phyloP scores from a whole-genome alignment of 2,888 invertebrate genomes.

The Eupithecia abbreviata region DNA sequence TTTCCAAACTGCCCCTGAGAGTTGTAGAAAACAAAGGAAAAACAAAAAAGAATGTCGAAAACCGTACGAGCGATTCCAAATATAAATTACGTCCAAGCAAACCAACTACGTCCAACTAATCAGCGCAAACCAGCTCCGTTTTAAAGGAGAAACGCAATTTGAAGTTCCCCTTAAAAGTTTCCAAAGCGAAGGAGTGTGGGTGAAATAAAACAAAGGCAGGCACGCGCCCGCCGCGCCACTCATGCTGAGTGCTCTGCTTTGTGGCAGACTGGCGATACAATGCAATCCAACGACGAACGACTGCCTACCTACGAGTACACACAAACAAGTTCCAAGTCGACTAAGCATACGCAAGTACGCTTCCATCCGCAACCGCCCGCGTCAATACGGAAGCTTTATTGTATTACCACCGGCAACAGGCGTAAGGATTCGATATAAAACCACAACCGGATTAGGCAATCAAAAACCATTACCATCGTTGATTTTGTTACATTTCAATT shows the following conservation, averaged over 20 bases:
- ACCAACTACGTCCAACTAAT: conserved; percentile 62
- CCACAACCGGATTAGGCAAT: conserved; percentile 33
- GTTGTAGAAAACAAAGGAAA: conserved; percentile 17
- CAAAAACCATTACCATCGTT: conserved; percentile 27
- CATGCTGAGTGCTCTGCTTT: conserved; percentile 82
- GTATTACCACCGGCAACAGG: conserved; percentile 46
- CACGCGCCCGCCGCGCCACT: conserved; percentile 78
- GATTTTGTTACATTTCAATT: conserved; percentile 24
- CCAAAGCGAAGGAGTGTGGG: conserved; percentile 77
- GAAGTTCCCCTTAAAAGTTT: conserved; percentile 78
- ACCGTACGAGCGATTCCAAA: conserved; percentile 41
- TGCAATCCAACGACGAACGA: conserved; percentile 59
- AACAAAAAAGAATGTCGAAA: conserved; percentile 28
- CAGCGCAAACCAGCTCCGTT: conserved; percentile 65
- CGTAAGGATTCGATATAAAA: conserved; percentile 37
- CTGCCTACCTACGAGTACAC: conserved; percentile 35
- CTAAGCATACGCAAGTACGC: conserved; percentile 55
- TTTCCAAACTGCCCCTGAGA: conserved; percentile 6
- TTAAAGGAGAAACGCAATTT: conserved; percentile 76
- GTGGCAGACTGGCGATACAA: conserved; percentile 76
- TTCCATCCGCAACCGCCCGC: conserved; percentile 39
- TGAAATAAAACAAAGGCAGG: conserved; percentile 81
- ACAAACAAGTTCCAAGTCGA: conserved; percentile 49
- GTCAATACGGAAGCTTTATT: conserved; percentile 56
- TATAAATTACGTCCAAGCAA: conserved; percentile 47